Evolutionary conservation across 2,888 invertebrate genomes (phyloP).

Genomic region (Bombyx huttoni): DNA sequence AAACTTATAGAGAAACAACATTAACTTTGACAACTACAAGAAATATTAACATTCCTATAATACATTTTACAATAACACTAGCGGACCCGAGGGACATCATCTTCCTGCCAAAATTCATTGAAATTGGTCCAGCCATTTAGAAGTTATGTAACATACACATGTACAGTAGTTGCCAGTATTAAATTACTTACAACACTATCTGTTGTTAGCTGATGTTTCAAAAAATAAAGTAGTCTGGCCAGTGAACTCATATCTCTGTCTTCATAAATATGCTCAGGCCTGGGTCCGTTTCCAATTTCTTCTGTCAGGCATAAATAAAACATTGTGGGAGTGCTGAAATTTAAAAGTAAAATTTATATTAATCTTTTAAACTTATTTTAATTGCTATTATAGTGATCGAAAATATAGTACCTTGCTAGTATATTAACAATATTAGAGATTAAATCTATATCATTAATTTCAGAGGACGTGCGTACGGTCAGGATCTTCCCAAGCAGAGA

Average conservation of each 20-base stretch:
- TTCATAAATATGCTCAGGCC: constrained; percentile 71
- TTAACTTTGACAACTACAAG: too few relatives aligned
- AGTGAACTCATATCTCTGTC: constrained; percentile 85
- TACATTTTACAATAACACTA: too few relatives aligned
- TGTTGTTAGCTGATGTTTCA: constrained; percentile 75
- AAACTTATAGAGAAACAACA: too few relatives aligned
- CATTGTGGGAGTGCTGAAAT: constrained; percentile 78
- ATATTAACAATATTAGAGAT: constrained; percentile 87
- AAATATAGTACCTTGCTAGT: constrained; percentile 71
- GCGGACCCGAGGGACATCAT: too few relatives aligned
- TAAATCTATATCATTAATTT: constrained; percentile 77
- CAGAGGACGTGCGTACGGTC: constrained; percentile 66
- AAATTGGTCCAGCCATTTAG: too few relatives aligned
- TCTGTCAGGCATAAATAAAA: constrained; percentile 81
- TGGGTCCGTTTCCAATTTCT: constrained; percentile 59
- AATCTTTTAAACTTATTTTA: too few relatives aligned
- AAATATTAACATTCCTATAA: too few relatives aligned
- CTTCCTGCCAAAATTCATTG: too few relatives aligned
- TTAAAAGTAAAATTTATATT: neutral
- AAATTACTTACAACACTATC: constrained; percentile 56
- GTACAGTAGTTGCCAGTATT: too few relatives aligned
- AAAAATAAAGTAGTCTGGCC: constrained; percentile 78
- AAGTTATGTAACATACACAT: too few relatives aligned
- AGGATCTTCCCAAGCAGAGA: constrained; percentile 80
- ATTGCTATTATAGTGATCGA: neutral